phyloP scores from a whole-genome alignment of 2,888 invertebrate species.

The Plebejus argus region DNA sequence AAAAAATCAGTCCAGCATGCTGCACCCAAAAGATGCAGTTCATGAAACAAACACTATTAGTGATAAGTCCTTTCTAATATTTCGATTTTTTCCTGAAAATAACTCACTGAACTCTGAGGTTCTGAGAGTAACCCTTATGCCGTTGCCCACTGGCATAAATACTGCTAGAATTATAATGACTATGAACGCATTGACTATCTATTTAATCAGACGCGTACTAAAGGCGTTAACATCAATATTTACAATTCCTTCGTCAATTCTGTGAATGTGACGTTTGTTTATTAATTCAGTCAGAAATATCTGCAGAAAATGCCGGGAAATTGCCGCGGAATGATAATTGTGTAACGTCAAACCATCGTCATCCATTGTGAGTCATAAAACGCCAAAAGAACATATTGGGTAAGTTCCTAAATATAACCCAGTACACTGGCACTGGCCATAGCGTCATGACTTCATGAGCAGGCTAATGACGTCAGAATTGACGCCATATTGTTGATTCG shows the following conservation, averaged over 20 bases:
- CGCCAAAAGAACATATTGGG: neutral
- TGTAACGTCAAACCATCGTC: conserved; percentile 7
- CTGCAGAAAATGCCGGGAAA: neutral
- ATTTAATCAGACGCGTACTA: neutral
- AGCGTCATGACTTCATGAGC: no score
- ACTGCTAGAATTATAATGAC: neutral
- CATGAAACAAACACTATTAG: no score
- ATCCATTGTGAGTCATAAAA: neutral
- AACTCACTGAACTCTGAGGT: no score
- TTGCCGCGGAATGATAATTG: neutral
- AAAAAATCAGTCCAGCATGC: no score
- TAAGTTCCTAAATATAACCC: neutral
- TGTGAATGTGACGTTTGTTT: conserved; percentile 38
- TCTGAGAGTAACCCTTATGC: no score
- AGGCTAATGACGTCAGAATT: no score
- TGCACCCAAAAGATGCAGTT: no score
- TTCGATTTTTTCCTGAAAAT: no score
- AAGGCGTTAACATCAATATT: conserved; percentile 33
- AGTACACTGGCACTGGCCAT: no score
- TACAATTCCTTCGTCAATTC: conserved; percentile 37
- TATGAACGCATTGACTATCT: neutral
- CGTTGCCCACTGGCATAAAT: neutral
- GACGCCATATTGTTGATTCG: no score
- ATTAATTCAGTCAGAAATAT: conserved; percentile 25
- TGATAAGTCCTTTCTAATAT: no score